Conservation (phyloP, 2,113 vertebrate species). For the Tragelaphus strepsiceros region DNA sequence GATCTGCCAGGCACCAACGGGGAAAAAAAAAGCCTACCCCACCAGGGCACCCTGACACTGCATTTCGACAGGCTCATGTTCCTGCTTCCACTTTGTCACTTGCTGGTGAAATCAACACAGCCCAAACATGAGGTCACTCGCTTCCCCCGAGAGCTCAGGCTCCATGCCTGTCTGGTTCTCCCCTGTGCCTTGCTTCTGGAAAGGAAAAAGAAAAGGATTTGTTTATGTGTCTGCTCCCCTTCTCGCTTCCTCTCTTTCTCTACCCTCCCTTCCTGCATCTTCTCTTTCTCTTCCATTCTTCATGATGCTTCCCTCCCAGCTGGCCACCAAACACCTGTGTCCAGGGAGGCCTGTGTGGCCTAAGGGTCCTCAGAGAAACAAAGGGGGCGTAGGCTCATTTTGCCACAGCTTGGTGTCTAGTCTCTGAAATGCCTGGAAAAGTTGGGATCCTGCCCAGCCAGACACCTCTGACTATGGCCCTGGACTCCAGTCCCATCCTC, state of each 20-base stretch:
- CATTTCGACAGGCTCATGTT: neutral
- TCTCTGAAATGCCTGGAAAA: neutral
- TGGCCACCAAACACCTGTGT: neutral
- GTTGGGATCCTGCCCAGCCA: neutral
- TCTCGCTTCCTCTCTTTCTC: neutral
- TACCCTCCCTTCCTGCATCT: neutral
- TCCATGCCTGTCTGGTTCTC: neutral
- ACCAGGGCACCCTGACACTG: constrained; percentile 45
- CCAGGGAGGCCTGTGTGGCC: neutral
- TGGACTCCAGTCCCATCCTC: neutral
- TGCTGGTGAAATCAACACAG: neutral
- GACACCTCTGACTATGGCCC: neutral
- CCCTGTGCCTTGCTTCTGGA: neutral
- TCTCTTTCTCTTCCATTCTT: neutral
- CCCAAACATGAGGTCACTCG: neutral
- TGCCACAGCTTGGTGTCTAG: neutral
- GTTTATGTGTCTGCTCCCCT: neutral
- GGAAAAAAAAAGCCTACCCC: neutral
- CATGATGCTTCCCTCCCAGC: neutral
- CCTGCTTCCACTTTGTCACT: neutral
- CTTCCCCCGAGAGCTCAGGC: neutral
- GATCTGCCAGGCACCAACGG: neutral
- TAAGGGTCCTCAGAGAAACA: neutral
- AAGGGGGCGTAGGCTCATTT: neutral
- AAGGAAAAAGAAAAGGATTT: neutral